Base-by-base conservation (phyloP, 2,113 vertebrate genomes). In the Ctenodactylus gundi region DNA sequence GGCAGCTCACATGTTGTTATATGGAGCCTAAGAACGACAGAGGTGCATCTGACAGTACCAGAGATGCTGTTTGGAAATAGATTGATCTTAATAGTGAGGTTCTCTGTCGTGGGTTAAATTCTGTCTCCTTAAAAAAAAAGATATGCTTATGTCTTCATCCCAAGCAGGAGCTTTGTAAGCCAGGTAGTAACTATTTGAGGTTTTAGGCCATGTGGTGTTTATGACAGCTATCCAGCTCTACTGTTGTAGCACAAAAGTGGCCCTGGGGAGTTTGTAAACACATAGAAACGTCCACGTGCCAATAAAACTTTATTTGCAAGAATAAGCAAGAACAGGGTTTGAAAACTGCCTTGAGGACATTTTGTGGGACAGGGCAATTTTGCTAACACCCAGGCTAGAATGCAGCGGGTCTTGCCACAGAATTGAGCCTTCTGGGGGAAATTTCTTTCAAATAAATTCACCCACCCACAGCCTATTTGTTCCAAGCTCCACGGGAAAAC, bases 261-360 rank as follows among this genome's bases (percentile, higher is more conserved):
- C 23, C 7, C 1, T 18, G 41, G 62, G 27, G 3, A 11, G 10
- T 36, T 53, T 20, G 4, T 4, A 49, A 57, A 11, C 27, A 49
- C n/a, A 46, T 0, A 18, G 65, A 12, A 0, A 0, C 58, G 68
- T 4, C 46, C 9, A 0, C 64, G 51, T 31, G 7, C 53, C 85
- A 70, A 17, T 83, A 78, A 67, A 80, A 51, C 68, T 73, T 78
- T 51, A 60, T 57, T 91, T 67, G 49, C 12, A 68, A 62, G 64
- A 57, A 36, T 13, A 75, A 18, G 23, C n/a, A 25, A 10, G 49
- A 34, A n/a, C 15, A 82, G 13, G 17, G 25, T 82, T 75, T 36
- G 36, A 34, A 12, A 6, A 15, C 36, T 85, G 36, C 17, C 31
- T 92, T 57, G 41, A 85, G 77, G 41, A 3, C 57, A n/a, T 25